Evolutionary conservation across 30 jellyfish, hydroid and myxozoan genomes (phyloP), one percentile per base, ranked within the genome.

Genomic region (Cassiopea xamachana): DNA sequence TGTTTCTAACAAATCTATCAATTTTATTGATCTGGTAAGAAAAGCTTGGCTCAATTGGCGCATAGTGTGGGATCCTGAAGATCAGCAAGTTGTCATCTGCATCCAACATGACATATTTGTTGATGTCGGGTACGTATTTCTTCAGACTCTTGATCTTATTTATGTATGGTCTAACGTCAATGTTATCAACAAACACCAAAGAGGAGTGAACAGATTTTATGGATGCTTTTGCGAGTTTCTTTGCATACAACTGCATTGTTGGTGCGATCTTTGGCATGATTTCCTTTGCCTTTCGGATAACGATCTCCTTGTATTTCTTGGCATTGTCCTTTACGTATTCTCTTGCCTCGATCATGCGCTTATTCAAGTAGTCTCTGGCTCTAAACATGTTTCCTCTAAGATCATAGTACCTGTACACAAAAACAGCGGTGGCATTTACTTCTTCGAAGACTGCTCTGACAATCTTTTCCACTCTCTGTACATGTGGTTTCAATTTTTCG

Each of bases 101-200:
- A 82, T 96, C 99, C 73, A 96, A 86, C 47, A 81, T 48, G 76
- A 96, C 95, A 79, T 92, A 96, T 60, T 92, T 92, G 87, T 81
- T 81, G 58, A 96, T 43, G 49, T 79, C 92, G 7, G 91, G 92
- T 71, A 81, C 84, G 96, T 92, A 92, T 81, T 73, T 88, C 83
- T 81, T 72, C 69, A 88, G 78, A 77, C 51, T 88, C 44, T 84
- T 43, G 89, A 80, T 48, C 64, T 75, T 69, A 69, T 59, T 74
- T 75, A 83, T 80, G 90, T 86, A 81, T 60, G 88, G 94, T 67
- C 39, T 79, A 75, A 87, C 73, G 75, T 92, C 98, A 58, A 96
- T 46, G 79, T 87, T 82, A 85, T 92, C 98, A 77, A 83, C 90
- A 69, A 68, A 85, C 13, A 83, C 90, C 92, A 89, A 9, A 6